Evolutionary conservation across 92 coral and sea anemone genomes (phyloP).

Genomic region (Palythoa grandis): DNA sequence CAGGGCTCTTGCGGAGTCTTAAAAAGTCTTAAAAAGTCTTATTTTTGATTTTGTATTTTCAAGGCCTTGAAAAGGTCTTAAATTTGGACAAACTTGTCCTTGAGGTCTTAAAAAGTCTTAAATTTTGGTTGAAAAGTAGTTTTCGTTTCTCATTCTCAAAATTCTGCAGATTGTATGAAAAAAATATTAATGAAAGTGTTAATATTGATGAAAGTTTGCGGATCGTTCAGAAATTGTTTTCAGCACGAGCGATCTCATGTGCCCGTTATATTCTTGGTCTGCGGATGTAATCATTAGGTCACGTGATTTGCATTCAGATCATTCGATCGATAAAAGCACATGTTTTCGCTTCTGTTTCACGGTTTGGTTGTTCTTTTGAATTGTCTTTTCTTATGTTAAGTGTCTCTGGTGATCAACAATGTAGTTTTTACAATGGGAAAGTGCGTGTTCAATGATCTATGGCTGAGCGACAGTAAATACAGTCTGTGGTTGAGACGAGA

Average conservation of each 20-base stretch:
- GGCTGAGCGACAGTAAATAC: constrained; percentile 32
- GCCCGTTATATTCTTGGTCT: not conserved
- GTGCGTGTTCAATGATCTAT: constrained; percentile 28
- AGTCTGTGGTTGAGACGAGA: constrained; percentile 12
- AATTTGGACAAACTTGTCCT: constrained; percentile 8
- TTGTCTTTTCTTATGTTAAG: constrained; percentile 4
- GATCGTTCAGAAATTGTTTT: not conserved
- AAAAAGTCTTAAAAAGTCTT: too few species aligned
- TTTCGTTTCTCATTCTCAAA: not conserved
- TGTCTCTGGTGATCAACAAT: constrained; percentile 17
- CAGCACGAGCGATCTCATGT: not conserved
- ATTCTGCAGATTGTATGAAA: not conserved
- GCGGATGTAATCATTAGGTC: not conserved
- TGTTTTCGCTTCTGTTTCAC: not conserved
- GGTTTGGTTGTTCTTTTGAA: constrained; percentile 4
- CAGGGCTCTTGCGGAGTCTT: too few species aligned
- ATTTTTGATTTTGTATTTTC: too few species aligned
- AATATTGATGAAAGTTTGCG: not conserved
- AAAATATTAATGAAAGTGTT: not conserved
- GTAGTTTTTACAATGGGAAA: constrained; percentile 19
- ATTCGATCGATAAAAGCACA: constrained; percentile 10
- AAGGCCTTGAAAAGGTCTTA: not conserved
- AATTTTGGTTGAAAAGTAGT: not conserved
- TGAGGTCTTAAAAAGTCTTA: constrained; percentile 12
- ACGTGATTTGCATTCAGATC: constrained; percentile 12